Evolutionary conservation across 2,888 invertebrate genomes (phyloP).

Genomic region (Dryococelus australis): DNA sequence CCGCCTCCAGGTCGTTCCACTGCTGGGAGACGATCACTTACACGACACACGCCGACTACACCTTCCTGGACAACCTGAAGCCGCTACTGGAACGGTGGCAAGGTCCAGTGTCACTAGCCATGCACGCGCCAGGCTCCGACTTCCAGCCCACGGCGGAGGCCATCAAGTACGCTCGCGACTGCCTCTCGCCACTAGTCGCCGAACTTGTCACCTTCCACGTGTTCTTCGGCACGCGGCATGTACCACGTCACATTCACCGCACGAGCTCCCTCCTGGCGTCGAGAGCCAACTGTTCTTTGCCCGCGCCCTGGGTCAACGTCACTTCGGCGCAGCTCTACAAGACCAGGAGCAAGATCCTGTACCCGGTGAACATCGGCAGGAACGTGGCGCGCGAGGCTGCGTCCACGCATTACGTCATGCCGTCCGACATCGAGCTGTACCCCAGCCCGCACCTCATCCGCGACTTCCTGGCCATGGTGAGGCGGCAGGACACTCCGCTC

Average conservation of each 20-base stretch:
- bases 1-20: constrained; percentile 67
- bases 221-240: constrained; percentile 86
- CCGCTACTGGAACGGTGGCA: constrained; percentile 87
- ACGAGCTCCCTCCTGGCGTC: constrained; percentile 55
- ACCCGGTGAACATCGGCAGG: constrained; percentile 89
- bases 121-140: constrained; percentile 88
- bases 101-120: constrained; percentile 85
- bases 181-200: constrained; percentile 73
- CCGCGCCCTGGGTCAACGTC: constrained; percentile 73
- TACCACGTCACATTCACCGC: constrained; percentile 73
- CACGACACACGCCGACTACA: constrained; percentile 91
- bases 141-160: constrained; percentile 78
- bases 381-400: constrained; percentile 88
- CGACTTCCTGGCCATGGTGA: constrained; percentile 85
- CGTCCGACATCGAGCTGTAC: constrained; percentile 91
- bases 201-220: constrained; percentile 88
- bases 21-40: constrained; percentile 90
- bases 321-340: constrained; percentile 74
- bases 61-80: constrained; percentile 88
- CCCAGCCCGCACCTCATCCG: constrained; percentile 83
- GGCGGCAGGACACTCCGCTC: constrained; percentile 73
- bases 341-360: constrained; percentile 79
- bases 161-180: constrained; percentile 82
- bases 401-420: constrained; percentile 81
- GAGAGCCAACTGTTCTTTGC: constrained; percentile 74